Evolutionary conservation across 2,113 vertebrate genomes (phyloP).

Genomic region (Halichoeres trimaculatus): DNA sequence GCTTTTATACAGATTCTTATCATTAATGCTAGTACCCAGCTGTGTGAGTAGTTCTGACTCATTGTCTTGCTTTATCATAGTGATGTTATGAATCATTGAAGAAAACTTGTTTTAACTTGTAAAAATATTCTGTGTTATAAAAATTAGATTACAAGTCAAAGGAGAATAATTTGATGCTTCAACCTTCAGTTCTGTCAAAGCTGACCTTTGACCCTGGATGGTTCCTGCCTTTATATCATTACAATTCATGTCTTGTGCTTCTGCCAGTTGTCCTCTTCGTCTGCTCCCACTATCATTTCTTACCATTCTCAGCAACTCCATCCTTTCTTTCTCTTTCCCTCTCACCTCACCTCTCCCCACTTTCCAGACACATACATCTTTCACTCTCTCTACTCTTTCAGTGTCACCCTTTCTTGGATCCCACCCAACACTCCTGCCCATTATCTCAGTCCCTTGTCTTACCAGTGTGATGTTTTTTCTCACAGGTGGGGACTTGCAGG

Average conservation of each 20-base stretch:
- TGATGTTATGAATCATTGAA: no score
- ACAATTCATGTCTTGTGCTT: slow-evolving; percentile 35
- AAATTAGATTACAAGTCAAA: neutral
- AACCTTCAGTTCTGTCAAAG: neutral
- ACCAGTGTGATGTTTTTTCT: slow-evolving; percentile 16
- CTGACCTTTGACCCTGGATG: slow-evolving; percentile 9
- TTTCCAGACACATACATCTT: slow-evolving; percentile 10
- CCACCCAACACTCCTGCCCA: slow-evolving; percentile 9
- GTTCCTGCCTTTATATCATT: slow-evolving; percentile 20
- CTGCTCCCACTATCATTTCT: slow-evolving; percentile 58
- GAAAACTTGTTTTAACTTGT: no score
- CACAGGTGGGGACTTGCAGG: slow-evolving; percentile 93
- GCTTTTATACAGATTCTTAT: neutral
- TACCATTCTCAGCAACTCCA: slow-evolving; percentile 37
- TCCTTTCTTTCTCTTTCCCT: slow-evolving; percentile 19
- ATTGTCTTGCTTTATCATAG: neutral
- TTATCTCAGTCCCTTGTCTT: slow-evolving; percentile 19
- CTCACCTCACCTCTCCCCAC: slow-evolving; percentile 17
- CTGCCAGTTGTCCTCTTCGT: slow-evolving; percentile 51
- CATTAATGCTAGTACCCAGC: no score
- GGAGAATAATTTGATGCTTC: no score
- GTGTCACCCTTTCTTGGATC: slow-evolving; percentile 24
- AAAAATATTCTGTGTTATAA: neutral
- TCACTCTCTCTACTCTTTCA: slow-evolving; percentile 20
- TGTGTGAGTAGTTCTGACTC: no score